Conservation (phyloP, 2,888 invertebrate species). For the Caenorhabditis uteleia region DNA sequence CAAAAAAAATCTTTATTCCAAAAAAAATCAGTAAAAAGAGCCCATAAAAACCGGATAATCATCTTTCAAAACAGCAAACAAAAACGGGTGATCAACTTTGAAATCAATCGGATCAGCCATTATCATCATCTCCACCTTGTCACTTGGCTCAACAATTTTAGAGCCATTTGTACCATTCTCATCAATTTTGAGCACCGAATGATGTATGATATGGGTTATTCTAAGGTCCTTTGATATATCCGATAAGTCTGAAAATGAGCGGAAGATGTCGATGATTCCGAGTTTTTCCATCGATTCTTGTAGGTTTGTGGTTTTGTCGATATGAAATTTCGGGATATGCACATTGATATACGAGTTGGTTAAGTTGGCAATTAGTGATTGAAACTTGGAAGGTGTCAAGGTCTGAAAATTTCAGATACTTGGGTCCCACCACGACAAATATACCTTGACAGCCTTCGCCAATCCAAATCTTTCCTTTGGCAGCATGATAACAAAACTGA, state of each 20-base stretch:
- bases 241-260: conserved; percentile 27
- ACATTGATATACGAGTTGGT: conserved; percentile 17
- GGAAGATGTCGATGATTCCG: conserved; percentile 31
- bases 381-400: too few species aligned
- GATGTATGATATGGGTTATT: conserved; percentile 54
- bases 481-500: conserved; percentile 20
- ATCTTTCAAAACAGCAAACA: conserved; percentile 40
- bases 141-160: too few species aligned
- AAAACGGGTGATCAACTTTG: conserved; percentile 57
- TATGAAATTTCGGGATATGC: conserved; percentile 45
- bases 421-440: too few species aligned
- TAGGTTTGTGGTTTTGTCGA: conserved; percentile 26
- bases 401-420: too few species aligned
- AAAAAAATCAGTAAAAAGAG: conserved; percentile 10
- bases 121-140: too few species aligned
- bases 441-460: conserved; percentile 5
- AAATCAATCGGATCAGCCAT: conserved; percentile 31
- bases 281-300: conserved; percentile 18
- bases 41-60: conserved; percentile 32
- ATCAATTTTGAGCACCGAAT: too few species aligned
- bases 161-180: too few species aligned
- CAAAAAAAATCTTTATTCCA: too few species aligned
- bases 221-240: conserved; percentile 42
- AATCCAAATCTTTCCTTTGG: conserved; percentile 10
- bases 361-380: conserved; percentile 16